Evolutionary conservation across 2,113 vertebrate species (phyloP).

Genomic region (Montifringilla adamsi): DNA sequence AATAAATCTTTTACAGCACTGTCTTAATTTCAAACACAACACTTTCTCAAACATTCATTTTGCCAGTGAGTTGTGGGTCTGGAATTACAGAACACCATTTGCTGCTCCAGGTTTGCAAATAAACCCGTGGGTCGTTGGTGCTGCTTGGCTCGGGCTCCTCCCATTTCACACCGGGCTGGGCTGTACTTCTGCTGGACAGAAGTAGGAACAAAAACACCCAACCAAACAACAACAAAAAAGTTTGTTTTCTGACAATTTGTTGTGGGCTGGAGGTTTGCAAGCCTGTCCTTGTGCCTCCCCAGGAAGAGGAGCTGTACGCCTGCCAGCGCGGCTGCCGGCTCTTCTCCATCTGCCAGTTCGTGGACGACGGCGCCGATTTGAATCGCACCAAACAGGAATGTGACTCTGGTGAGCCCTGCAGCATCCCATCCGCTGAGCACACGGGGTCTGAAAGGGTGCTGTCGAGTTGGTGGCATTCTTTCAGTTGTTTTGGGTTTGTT

Average conservation of each 20-base stretch:
- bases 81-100: neutral
- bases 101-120: neutral
- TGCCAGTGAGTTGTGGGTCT: neutral
- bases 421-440: fast-evolving
- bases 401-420: conserved; percentile 85
- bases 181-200: too few relatives aligned
- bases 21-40: neutral
- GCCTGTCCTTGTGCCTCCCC: conserved; percentile 46
- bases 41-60: neutral
- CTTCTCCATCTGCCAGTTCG: conserved; percentile 98
- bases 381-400: conserved; percentile 92
- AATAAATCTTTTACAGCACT: neutral
- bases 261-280: neutral
- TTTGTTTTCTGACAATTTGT: neutral
- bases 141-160: neutral
- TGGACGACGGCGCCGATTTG: conserved; percentile 87
- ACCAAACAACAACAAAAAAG: neutral
- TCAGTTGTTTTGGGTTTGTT: neutral
- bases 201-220: neutral
- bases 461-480: neutral
- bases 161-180: neutral
- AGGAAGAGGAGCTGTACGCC: conserved; percentile 94
- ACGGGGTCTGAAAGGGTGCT: fast-evolving
- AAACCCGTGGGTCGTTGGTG: neutral
- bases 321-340: conserved; percentile 96